Conservation (phyloP, 2,888 invertebrate genomes). For the Pristionchus arcanus region DNA sequence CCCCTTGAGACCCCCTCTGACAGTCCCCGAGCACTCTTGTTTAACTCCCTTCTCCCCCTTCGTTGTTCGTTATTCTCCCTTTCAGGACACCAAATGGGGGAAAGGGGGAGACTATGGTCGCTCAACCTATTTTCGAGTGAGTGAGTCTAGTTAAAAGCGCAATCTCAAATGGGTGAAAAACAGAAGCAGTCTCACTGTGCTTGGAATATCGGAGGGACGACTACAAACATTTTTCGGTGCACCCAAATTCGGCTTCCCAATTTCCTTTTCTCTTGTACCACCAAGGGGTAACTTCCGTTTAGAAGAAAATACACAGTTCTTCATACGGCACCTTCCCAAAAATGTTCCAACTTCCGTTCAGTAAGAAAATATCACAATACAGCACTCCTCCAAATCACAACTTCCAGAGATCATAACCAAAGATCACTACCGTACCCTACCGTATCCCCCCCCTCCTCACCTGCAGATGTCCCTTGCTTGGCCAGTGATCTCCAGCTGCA, state of each 20-base stretch:
- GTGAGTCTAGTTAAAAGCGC: not conserved
- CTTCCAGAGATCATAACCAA: too few relatives aligned
- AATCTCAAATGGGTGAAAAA: not conserved
- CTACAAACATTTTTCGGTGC: not conserved
- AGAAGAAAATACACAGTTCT: too few relatives aligned
- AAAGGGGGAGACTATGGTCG: not conserved
- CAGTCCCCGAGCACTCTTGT: slow-evolving; percentile 32
- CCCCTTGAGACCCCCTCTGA: not conserved
- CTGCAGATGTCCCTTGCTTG: slow-evolving; percentile 87
- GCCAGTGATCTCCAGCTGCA: slow-evolving; percentile 56
- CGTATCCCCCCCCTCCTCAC: slow-evolving; percentile 80
- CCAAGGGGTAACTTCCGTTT: too few relatives aligned
- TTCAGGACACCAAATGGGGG: not conserved
- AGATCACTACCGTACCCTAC: not conserved
- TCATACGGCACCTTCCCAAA: too few relatives aligned
- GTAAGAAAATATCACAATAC: too few relatives aligned
- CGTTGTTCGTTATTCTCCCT: not conserved
- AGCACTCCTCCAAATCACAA: too few relatives aligned
- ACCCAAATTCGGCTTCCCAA: not conserved
- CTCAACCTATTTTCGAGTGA: not conserved
- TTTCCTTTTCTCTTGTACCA: too few relatives aligned
- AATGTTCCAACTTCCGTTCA: too few relatives aligned
- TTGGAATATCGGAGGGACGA: not conserved
- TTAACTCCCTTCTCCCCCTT: not conserved
- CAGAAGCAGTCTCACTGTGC: not conserved